Conservation (phyloP, 2,113 vertebrate genomes). For the Ailuropoda melanoleuca region DNA sequence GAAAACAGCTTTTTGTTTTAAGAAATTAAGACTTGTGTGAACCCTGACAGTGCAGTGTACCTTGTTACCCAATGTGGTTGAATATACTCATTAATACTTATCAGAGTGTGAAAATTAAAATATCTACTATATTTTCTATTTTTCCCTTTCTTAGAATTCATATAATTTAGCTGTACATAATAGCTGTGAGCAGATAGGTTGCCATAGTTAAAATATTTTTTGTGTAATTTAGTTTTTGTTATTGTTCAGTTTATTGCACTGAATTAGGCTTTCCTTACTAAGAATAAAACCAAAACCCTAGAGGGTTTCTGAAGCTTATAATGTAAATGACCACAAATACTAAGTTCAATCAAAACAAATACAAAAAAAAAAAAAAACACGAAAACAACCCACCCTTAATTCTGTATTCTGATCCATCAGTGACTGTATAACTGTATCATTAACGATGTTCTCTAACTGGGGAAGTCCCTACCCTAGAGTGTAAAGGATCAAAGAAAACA, state of each 20-base stretch:
- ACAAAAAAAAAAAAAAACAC: background rate
- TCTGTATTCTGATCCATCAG: slow-evolving; percentile 78
- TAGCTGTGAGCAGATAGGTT: background rate
- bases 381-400: slow-evolving; percentile 69
- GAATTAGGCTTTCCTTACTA: slow-evolving; percentile 51
- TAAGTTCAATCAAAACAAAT: slow-evolving; percentile 72
- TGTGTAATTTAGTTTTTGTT: slow-evolving; percentile 41
- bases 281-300: slow-evolving; percentile 63
- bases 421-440: slow-evolving; percentile 83
- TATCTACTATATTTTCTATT: background rate
- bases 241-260: slow-evolving; percentile 2
- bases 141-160: background rate
- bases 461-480: slow-evolving; percentile 81
- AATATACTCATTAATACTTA: background rate
- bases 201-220: slow-evolving; percentile 45
- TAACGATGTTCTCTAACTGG: slow-evolving; percentile 68
- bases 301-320: slow-evolving; percentile 55
- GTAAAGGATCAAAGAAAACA: slow-evolving; percentile 90
- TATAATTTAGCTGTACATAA: background rate
- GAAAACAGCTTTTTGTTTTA: slow-evolving; percentile 21
- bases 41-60: background rate
- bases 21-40: background rate
- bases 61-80: background rate
- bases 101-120: slow-evolving; percentile 19
- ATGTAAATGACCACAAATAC: slow-evolving; percentile 65